phyloP scores from a whole-genome alignment of 2,888 invertebrate genomes.

The Athalia circularis region DNA sequence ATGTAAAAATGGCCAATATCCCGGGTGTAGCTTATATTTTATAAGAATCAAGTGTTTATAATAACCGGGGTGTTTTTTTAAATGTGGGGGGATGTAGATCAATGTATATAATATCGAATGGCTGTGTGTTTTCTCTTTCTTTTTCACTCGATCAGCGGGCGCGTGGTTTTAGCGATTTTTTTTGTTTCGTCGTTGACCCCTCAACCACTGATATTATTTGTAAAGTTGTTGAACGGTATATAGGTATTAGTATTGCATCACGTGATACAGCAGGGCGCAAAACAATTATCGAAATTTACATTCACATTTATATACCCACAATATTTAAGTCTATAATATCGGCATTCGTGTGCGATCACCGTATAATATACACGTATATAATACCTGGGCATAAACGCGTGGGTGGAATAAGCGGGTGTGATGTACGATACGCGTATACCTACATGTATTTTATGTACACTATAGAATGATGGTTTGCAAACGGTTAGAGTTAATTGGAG shows the following conservation, averaged over 20 bases:
- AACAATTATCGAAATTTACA: too few relatives aligned
- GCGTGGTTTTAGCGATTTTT: not conserved
- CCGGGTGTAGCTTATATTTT: too few relatives aligned
- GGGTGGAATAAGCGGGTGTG: not conserved
- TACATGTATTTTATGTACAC: not conserved
- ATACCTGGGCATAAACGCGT: slow-evolving; percentile 20
- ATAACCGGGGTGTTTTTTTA: too few relatives aligned
- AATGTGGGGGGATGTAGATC: too few relatives aligned
- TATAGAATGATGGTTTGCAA: slow-evolving; percentile 11
- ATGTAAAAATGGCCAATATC: too few relatives aligned
- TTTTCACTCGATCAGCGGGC: not conserved
- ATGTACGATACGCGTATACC: too few relatives aligned
- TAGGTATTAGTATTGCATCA: too few relatives aligned
- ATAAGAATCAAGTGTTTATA: too few relatives aligned
- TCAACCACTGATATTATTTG: slow-evolving; percentile 4
- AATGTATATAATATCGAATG: not conserved
- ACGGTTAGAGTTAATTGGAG: slow-evolving; percentile 46
- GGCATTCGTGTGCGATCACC: too few relatives aligned
- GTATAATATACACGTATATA: not conserved
- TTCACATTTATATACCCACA: too few relatives aligned
- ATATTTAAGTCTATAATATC: too few relatives aligned
- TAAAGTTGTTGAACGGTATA: not conserved
- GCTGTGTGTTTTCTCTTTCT: not conserved
- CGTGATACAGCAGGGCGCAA: too few relatives aligned
- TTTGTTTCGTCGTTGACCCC: slow-evolving; percentile 21